These are phyloP conservation scores for Muricea muricata DNA, from an alignment of 92 coral and sea anemone genomes.

Conservation along the genomic window DNA sequence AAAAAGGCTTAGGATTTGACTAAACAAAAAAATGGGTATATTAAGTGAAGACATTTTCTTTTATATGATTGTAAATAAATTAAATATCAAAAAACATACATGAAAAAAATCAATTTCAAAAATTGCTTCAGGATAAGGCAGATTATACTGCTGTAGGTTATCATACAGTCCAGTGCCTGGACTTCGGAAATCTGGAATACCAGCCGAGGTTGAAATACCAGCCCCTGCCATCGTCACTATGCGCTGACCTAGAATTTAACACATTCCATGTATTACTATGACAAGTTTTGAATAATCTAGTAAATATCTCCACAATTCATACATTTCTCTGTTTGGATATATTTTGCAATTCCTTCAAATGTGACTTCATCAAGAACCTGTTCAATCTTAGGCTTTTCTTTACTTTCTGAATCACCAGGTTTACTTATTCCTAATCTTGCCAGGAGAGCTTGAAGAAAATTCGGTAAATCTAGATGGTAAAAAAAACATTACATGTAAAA, in stretches of 20 bases:
- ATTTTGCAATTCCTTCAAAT: slow-evolving; percentile 91
- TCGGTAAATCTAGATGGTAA: neutral
- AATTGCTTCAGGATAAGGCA: slow-evolving; percentile 86
- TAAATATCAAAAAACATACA: slow-evolving; percentile 46
- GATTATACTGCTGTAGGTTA: slow-evolving; percentile 89
- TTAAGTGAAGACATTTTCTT: neutral
- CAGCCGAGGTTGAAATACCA: slow-evolving; percentile 96
- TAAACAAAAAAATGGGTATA: slow-evolving; percentile 25
- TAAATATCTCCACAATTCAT: slow-evolving; percentile 12
- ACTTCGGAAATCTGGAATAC: slow-evolving; percentile 95
- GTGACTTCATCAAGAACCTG: slow-evolving; percentile 89
- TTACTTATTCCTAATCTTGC: slow-evolving; percentile 26
- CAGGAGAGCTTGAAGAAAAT: slow-evolving; percentile 5
- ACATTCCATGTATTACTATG: neutral
- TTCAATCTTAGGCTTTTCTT: slow-evolving; percentile 71
- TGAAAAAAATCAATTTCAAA: slow-evolving; percentile 89
- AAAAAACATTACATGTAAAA: too few species aligned
- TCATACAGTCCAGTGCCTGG: slow-evolving; percentile 98
- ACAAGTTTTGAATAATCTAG: too few species aligned
- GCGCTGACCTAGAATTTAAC: slow-evolving; percentile 67
- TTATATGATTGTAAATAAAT: neutral
- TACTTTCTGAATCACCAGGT: slow-evolving; percentile 27
- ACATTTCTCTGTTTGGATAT: slow-evolving; percentile 83
- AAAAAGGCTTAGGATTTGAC: slow-evolving; percentile 94
- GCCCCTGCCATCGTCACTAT: slow-evolving; percentile 98